Evolutionary conservation across 53 echinoderm and acorn worm species (phyloP).

Genomic region (Arbacia lixula): DNA sequence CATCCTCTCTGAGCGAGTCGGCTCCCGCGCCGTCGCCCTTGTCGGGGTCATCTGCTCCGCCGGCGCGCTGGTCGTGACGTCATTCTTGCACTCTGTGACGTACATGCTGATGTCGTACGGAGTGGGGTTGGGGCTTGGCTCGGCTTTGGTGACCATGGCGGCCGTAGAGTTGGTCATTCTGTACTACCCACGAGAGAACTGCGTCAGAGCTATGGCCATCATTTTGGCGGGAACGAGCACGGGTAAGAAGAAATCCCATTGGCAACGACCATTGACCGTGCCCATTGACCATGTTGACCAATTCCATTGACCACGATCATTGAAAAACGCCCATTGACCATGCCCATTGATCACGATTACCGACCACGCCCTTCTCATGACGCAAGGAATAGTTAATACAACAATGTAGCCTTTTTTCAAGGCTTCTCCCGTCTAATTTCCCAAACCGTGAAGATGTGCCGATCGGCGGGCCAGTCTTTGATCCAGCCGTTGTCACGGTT

Average conservation of each 20-base stretch:
- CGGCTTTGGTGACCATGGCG: slow-evolving; percentile 66
- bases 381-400: too few species aligned
- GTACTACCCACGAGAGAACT: slow-evolving; percentile 79
- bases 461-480: too few species aligned
- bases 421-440: too few species aligned
- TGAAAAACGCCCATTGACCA: too few species aligned
- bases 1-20: slow-evolving; percentile 63
- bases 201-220: slow-evolving; percentile 74
- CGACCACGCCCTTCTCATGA: too few species aligned
- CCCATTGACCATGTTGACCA: too few species aligned
- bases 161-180: slow-evolving; percentile 73
- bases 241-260: slow-evolving; percentile 40
- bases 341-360: too few species aligned
- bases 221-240: slow-evolving; percentile 76
- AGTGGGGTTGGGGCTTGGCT: slow-evolving; percentile 72
- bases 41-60: slow-evolving; percentile 69
- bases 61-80: slow-evolving; percentile 65
- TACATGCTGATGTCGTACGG: slow-evolving; percentile 77
- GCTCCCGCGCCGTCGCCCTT: slow-evolving; percentile 54
- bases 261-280: background rate
- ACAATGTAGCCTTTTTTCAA: too few species aligned
- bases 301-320: too few species aligned
- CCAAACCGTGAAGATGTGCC: too few species aligned
- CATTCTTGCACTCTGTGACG: slow-evolving; percentile 68
- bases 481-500: too few species aligned